These are phyloP conservation scores for Petrocephalus sullivani DNA, from an alignment of 2,797 vertebrate genomes.

Conservation along the genomic window DNA sequence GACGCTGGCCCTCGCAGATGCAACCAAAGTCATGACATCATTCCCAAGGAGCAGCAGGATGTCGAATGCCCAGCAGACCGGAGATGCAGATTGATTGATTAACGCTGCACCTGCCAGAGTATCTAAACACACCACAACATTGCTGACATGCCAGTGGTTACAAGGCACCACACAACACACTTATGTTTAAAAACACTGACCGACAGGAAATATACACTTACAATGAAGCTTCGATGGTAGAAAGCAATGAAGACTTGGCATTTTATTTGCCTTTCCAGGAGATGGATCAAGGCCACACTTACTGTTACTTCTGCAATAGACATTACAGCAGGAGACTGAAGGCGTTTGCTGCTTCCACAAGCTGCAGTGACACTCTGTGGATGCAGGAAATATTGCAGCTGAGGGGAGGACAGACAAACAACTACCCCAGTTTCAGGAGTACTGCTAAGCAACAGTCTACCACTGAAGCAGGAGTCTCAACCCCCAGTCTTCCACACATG, in stretches of 20 bases:
- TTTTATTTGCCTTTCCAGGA: not conserved
- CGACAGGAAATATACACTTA: not conserved
- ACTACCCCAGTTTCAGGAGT: not conserved
- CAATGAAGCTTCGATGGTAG: not conserved
- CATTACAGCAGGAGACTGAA: not conserved
- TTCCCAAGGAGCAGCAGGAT: not conserved
- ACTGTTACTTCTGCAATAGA: not conserved
- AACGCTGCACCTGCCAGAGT: not conserved
- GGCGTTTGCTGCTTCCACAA: slow-evolving; percentile 14
- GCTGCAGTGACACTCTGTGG: slow-evolving; percentile 50
- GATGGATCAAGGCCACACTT: not conserved
- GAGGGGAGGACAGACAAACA: slow-evolving; percentile 12
- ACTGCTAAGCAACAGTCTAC: not conserved
- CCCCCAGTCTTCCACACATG: not conserved
- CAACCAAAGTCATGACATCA: not conserved
- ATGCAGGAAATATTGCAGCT: slow-evolving; percentile 24
- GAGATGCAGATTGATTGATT: not conserved
- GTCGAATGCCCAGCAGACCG: not conserved
- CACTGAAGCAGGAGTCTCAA: not conserved
- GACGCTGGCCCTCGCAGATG: not conserved
- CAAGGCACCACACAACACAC: not conserved
- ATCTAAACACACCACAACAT: not conserved
- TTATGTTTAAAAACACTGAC: not conserved
- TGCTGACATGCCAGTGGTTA: not conserved
- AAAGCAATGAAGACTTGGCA: not conserved